Percentiles rank a stretch among this genome's conserved stretches.
phyloP scores from a whole-genome alignment of 2,113 vertebrate species.

The Camarhynchus parvulus region DNA sequence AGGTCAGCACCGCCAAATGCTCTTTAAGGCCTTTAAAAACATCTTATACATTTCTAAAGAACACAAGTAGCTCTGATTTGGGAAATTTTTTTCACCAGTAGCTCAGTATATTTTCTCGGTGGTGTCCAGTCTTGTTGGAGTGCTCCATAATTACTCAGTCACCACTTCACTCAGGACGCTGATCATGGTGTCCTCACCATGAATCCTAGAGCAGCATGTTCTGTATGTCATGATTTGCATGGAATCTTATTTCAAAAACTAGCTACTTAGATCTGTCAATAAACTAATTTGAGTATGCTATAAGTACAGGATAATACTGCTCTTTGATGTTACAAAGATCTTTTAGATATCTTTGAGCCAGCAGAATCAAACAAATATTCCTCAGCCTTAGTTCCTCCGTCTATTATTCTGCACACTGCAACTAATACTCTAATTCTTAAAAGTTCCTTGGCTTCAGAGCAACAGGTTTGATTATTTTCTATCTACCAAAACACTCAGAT shows the following conservation, averaged over 20 bases:
- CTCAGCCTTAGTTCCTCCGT: not conserved
- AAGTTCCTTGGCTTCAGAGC: not conserved
- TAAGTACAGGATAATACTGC: not conserved
- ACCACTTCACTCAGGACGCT: accelerated
- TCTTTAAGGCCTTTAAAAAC: not conserved
- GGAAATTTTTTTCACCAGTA: not conserved
- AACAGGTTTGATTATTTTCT: not conserved
- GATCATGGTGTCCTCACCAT: not conserved
- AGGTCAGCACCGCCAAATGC: not conserved
- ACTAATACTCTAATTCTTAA: not conserved
- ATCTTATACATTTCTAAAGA: not conserved
- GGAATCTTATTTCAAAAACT: not conserved
- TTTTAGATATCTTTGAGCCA: not conserved
- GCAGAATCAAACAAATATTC: not conserved
- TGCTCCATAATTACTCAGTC: not conserved
- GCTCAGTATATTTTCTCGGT: not conserved
- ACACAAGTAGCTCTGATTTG: not conserved
- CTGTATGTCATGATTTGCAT: not conserved
- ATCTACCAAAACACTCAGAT: not conserved
- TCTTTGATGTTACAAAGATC: not conserved
- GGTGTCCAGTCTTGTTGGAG: not conserved
- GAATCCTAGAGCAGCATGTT: not conserved
- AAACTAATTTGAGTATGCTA: not conserved
- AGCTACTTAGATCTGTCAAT: not conserved
- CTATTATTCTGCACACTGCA: not conserved